These are phyloP conservation scores for Campodea augens DNA, from an alignment of 1,140 invertebrate genomes.

Conservation along the genomic window DNA sequence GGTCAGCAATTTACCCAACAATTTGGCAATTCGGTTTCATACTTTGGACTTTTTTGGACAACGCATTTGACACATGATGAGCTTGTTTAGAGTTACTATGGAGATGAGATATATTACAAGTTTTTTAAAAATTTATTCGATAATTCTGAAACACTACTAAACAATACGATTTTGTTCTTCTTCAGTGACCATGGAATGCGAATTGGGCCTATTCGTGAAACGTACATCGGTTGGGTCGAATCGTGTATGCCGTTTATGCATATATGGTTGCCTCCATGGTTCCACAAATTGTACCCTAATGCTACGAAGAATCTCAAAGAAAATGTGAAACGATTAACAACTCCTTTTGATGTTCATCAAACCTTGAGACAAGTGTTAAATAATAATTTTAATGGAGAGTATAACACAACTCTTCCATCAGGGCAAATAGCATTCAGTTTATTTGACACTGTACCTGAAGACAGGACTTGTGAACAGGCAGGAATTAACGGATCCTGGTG, in stretches of 20 bases:
- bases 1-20: neutral
- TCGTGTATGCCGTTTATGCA: slow-evolving; percentile 13
- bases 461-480: slow-evolving; percentile 11
- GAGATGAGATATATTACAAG: neutral
- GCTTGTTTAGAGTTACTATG: neutral
- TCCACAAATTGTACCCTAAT: slow-evolving; percentile 5
- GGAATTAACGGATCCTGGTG: slow-evolving; percentile 13
- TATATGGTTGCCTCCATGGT: slow-evolving; percentile 9
- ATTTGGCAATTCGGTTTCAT: neutral
- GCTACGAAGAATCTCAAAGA: slow-evolving; percentile 8
- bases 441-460: slow-evolving; percentile 8
- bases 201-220: slow-evolving; percentile 20
- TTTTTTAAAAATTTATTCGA: slow-evolving; percentile 3
- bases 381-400: neutral
- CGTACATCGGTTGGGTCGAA: slow-evolving; percentile 13
- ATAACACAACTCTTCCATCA: neutral
- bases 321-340: slow-evolving; percentile 10
- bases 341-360: slow-evolving; percentile 12
- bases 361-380: slow-evolving; percentile 11
- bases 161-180: slow-evolving; percentile 9
- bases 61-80: neutral
- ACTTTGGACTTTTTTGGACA: neutral
- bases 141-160: slow-evolving; percentile 3
- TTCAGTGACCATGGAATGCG: slow-evolving; percentile 19
- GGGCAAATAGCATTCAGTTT: slow-evolving; percentile 9